Percentiles rank a stretch among this genome's conserved stretches.
Conservation (phyloP, 1,140 invertebrate species). For the Drosophila ficusphila region DNA sequence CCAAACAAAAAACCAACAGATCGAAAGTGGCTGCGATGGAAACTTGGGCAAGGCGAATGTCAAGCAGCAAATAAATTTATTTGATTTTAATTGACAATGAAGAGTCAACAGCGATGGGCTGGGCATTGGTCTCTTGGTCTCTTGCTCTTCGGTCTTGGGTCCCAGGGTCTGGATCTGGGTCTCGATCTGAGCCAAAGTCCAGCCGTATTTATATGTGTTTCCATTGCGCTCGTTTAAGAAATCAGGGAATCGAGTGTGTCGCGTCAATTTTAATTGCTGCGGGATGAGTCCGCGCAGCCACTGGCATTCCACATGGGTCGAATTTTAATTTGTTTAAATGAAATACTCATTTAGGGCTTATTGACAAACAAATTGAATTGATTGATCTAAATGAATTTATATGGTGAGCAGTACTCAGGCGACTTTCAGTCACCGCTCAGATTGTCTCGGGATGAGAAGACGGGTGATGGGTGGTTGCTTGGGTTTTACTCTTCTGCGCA, state of each 20-base stretch:
- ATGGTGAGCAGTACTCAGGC: slow-evolving; percentile 49
- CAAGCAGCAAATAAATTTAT: slow-evolving; percentile 83
- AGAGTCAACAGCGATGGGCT: slow-evolving; percentile 71
- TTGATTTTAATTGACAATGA: slow-evolving; percentile 83
- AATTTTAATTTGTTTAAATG: slow-evolving; percentile 84
- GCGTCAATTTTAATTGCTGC: slow-evolving; percentile 76
- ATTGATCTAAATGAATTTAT: slow-evolving; percentile 85
- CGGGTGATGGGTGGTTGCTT: not conserved
- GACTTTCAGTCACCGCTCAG: slow-evolving; percentile 18
- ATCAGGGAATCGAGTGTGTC: slow-evolving; percentile 49
- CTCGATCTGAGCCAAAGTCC: slow-evolving; percentile 45
- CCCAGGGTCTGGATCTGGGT: slow-evolving; percentile 41
- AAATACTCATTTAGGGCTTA: slow-evolving; percentile 84
- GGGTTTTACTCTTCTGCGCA: slow-evolving; percentile 11
- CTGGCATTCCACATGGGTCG: slow-evolving; percentile 79
- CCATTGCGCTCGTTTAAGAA: slow-evolving; percentile 55
- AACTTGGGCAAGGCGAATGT: slow-evolving; percentile 56
- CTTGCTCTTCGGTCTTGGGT: not conserved
- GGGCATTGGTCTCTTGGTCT: slow-evolving; percentile 26
- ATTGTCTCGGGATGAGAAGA: not conserved
- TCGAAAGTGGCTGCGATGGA: slow-evolving; percentile 2
- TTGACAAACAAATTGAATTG: slow-evolving; percentile 84
- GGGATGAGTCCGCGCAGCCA: slow-evolving; percentile 40
- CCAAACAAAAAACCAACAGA: slow-evolving; percentile 35
- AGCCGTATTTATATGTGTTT: slow-evolving; percentile 58